Conservation (phyloP, 2,888 invertebrate species). For the Cantharis rufa region DNA sequence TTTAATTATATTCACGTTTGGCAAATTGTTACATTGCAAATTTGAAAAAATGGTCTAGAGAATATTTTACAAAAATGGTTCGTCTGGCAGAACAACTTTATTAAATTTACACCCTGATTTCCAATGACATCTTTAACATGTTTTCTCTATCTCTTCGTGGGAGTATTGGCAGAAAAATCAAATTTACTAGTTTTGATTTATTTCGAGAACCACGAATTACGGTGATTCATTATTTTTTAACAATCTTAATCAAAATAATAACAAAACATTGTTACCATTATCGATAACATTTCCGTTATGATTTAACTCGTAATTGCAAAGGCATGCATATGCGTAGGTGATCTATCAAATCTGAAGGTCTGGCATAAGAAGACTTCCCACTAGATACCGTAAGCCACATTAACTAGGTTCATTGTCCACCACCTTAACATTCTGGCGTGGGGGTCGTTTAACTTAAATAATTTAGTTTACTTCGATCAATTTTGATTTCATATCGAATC, state of each 20-base stretch:
- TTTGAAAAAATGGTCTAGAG: neutral
- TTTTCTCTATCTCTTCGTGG: neutral
- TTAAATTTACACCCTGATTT: neutral
- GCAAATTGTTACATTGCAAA: neutral
- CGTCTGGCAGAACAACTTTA: neutral
- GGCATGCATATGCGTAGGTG: neutral
- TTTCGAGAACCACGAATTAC: neutral
- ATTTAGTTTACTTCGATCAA: neutral
- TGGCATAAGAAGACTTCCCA: neutral
- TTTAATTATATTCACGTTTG: neutral
- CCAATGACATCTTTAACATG: neutral
- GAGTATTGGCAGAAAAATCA: neutral
- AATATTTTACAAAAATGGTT: neutral
- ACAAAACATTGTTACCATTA: neutral
- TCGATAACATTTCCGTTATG: neutral
- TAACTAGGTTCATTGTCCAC: constrained; percentile 8
- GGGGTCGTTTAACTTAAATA: neutral
- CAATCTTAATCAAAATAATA: neutral
- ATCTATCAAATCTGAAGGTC: neutral
- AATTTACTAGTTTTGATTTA: neutral
- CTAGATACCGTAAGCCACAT: neutral
- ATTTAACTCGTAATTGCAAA: neutral
- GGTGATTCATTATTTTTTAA: neutral
- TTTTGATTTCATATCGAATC: neutral
- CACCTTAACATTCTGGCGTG: neutral